Conservation (phyloP, 2,113 vertebrate species). For the Microcebus ravelobensis region DNA sequence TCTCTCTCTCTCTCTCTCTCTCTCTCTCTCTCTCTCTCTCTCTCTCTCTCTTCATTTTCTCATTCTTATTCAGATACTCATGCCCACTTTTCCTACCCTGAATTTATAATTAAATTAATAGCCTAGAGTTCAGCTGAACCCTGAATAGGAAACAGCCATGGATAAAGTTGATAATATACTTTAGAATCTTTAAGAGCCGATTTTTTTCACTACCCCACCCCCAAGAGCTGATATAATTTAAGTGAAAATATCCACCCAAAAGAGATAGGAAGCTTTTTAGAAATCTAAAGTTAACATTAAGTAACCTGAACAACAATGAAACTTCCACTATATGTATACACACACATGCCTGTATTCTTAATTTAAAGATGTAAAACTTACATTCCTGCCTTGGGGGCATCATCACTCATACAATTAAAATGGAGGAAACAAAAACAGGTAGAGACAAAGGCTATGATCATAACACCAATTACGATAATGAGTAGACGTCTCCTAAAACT, state of each 20-base stretch:
- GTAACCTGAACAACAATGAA: background rate
- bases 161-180: background rate
- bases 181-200: slow-evolving; percentile 46
- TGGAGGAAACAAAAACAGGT: background rate
- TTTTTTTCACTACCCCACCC: background rate
- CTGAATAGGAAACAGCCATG: slow-evolving; percentile 5
- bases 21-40: background rate
- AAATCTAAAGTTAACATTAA: slow-evolving; percentile 2
- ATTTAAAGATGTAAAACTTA: slow-evolving; percentile 58
- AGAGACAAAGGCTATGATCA: background rate
- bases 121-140: background rate
- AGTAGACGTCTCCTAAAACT: background rate
- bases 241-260: background rate
- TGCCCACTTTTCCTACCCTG: background rate
- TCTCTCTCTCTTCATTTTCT: background rate
- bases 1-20: background rate
- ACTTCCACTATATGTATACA: background rate
- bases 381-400: accelerated
- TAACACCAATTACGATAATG: accelerated
- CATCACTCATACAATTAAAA: background rate
- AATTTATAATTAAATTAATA: slow-evolving; percentile 16
- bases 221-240: slow-evolving; percentile 9
- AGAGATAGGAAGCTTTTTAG: background rate
- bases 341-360: background rate
- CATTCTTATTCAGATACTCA: background rate